Conservation (phyloP, 2,797 vertebrate genomes). For the Silurus lanzhouensis region DNA sequence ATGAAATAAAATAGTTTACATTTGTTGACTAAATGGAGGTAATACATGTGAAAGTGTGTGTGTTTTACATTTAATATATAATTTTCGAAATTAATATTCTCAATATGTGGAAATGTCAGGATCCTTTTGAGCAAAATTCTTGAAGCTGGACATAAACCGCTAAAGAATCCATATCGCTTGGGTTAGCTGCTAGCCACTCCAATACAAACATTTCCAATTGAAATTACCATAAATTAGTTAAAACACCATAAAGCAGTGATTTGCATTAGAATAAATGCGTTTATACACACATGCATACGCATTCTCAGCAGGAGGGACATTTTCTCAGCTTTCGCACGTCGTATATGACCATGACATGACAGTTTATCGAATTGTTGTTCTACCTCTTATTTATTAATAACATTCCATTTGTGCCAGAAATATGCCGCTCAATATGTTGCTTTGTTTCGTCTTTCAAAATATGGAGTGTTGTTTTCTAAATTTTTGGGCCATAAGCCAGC, state of each 20-base stretch:
- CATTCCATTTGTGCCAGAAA: slow-evolving; percentile 14
- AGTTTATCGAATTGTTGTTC: not conserved
- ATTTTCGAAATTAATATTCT: no score
- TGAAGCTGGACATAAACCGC: no score
- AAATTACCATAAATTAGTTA: not conserved
- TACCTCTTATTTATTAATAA: slow-evolving; percentile 13
- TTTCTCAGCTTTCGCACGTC: not conserved
- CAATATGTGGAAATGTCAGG: no score
- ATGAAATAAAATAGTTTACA: no score
- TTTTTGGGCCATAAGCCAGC: not conserved
- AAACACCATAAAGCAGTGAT: slow-evolving; percentile 19
- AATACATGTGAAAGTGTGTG: no score
- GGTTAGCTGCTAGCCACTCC: no score
- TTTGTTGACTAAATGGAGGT: no score
- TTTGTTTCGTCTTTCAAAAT: not conserved
- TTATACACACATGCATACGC: not conserved
- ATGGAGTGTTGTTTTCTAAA: not conserved
- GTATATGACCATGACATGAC: not conserved
- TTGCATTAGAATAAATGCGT: slow-evolving; percentile 27
- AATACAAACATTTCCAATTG: not conserved
- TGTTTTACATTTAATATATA: no score
- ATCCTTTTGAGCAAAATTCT: no score
- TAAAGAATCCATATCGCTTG: no score
- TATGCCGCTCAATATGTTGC: not conserved
- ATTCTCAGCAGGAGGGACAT: slow-evolving; percentile 3